These are phyloP conservation scores for Bujurquina vittata DNA, from an alignment of 2,113 vertebrate species.

Conservation along the genomic window DNA sequence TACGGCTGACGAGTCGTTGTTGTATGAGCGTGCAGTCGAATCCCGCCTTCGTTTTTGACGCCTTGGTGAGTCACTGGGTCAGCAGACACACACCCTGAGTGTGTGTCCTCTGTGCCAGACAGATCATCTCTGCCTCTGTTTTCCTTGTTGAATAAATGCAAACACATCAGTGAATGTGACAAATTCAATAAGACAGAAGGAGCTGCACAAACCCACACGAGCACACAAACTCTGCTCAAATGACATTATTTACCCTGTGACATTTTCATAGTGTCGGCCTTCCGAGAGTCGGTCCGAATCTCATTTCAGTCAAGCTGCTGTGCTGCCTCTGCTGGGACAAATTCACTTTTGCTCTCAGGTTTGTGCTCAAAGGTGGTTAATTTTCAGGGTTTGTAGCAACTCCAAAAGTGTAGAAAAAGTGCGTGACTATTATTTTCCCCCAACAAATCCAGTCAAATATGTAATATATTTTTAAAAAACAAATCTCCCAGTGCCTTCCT, in stretches of 20 bases:
- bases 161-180: not conserved
- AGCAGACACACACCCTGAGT: not conserved
- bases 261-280: not conserved
- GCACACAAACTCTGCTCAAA: not conserved
- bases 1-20: not conserved
- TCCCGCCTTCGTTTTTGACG: not conserved
- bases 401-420: not conserved
- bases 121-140: not conserved
- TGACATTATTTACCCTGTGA: not conserved
- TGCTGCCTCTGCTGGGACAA: not conserved
- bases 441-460: too few species aligned
- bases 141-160: conserved; percentile 14
- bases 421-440: not conserved
- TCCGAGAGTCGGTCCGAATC: conserved; percentile 11
- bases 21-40: not conserved
- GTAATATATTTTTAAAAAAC: not conserved
- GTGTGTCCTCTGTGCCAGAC: not conserved
- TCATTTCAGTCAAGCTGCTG: not conserved
- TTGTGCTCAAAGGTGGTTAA: not conserved
- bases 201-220: conserved; percentile 5
- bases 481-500: not conserved
- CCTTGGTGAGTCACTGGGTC: not conserved
- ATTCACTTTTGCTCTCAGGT: not conserved
- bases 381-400: not conserved
- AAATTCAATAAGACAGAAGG: not conserved